Percentiles rank a stretch among this genome's conserved stretches.
These are phyloP conservation scores for Antennarius maculatus DNA, from an alignment of 2,797 vertebrate genomes.

Conservation along the genomic window DNA sequence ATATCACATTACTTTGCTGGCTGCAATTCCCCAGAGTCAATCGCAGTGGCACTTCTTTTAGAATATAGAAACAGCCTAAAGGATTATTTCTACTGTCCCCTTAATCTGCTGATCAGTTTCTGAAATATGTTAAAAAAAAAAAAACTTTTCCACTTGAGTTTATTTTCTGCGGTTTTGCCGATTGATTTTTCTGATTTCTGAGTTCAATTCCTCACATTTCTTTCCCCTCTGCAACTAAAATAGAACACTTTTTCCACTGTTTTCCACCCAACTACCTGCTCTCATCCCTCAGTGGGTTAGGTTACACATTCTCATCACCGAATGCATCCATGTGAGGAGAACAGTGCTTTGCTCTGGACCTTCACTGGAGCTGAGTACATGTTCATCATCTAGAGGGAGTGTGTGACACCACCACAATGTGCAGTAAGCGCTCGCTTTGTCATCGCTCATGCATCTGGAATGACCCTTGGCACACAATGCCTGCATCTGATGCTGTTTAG, in stretches of 20 bases:
- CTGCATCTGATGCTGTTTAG: conserved; percentile 7
- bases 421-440: conserved; percentile 2
- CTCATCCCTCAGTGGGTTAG: neutral
- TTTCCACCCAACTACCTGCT: neutral
- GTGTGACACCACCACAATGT: conserved; percentile 1
- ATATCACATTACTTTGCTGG: too few species aligned
- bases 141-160: neutral
- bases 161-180: neutral
- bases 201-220: neutral
- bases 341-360: conserved; percentile 3
- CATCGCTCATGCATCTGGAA: conserved; percentile 31
- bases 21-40: neutral
- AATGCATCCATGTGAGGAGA: conserved; percentile 7
- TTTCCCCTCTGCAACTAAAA: neutral
- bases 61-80: too few species aligned
- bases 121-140: too few species aligned
- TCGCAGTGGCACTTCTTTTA: too few species aligned
- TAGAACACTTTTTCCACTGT: neutral
- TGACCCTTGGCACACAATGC: conserved; percentile 24
- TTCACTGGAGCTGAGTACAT: neutral
- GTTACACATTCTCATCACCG: neutral
- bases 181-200: neutral
- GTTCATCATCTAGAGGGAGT: conserved; percentile 44
- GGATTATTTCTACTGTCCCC: too few species aligned
- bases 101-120: too few species aligned